Evolutionary conservation across 2,797 vertebrate genomes (phyloP), one percentile per base, ranked within the genome.

Genomic region (Alectoris magna): DNA sequence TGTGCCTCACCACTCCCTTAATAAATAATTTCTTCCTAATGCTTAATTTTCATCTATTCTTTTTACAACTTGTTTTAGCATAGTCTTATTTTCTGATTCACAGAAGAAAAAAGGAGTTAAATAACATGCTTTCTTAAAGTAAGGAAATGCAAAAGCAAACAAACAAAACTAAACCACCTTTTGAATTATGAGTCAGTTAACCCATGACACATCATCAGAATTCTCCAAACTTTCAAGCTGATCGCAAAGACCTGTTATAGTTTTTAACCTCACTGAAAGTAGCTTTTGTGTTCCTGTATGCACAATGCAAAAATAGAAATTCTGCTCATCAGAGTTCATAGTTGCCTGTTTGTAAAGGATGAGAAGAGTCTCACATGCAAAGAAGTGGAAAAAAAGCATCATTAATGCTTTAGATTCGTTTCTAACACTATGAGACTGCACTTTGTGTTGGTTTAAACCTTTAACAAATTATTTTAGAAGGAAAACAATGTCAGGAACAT

Each of bases 161-260:
- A 34, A 58, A 34, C 17, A 19, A n/a, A 56, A 58, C 11, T 19
- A 56, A 56, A 18, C 11, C 6, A 13, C 12, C 4, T 46, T 75
- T 36, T 44, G 48, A 59, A n/a, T 56, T 82, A 59, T 74, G 18
- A 82, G n/a, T 49, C 44, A 19, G 11, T 46, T 63, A 8, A 46
- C 31, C 10, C 41, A 49, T 21, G 38, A 77, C 15, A 64, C 8
- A 21, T 44, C 31, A 49, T 3, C 1, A 0, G 11, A 6, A 58
- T 5, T 17, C n/a, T 63, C 24, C 49, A 68, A 69, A 72, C 5
- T 19, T 31, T n/a, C 49, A 48, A 0, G 0, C 6, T 44, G n/a
- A 64, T 78, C 66, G 31, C 48, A 44, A 84, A 80, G 44, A 51
- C 31, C n/a, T n/a, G n/a, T n/a, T 55, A 9, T 5, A 63, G 23